phyloP scores from a whole-genome alignment of 2,113 vertebrate species.

The Lepisosteus osseus region DNA sequence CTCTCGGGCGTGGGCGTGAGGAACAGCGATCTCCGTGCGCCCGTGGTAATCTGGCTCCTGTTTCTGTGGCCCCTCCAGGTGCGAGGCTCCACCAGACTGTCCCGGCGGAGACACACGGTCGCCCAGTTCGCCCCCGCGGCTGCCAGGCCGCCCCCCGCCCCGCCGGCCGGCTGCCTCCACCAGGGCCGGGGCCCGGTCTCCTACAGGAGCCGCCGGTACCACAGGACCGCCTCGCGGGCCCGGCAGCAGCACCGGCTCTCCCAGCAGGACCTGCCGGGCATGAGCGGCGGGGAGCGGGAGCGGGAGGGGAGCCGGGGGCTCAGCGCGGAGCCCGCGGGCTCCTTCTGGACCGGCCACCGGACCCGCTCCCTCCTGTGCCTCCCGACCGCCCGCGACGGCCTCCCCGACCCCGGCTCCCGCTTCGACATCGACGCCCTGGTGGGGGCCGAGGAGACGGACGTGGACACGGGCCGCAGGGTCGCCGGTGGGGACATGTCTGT shows the following conservation, averaged over 20 bases:
- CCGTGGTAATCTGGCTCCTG: not conserved
- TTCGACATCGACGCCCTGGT: slow-evolving; percentile 77
- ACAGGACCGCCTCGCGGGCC: slow-evolving; percentile 34
- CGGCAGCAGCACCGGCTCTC: slow-evolving; percentile 46
- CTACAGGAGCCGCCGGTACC: slow-evolving; percentile 44
- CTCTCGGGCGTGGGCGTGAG: too few species aligned
- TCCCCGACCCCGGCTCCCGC: slow-evolving; percentile 55
- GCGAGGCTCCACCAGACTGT: slow-evolving; percentile 52
- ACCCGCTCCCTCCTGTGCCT: slow-evolving; percentile 82
- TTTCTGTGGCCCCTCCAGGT: slow-evolving; percentile 58
- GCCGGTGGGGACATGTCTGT: slow-evolving; percentile 79
- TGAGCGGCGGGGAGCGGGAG: slow-evolving; percentile 46
- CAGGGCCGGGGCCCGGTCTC: slow-evolving; percentile 30
- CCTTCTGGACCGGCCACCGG: slow-evolving; percentile 61
- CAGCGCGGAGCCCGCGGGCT: slow-evolving; percentile 37
- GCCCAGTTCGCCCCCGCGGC: slow-evolving; percentile 21
- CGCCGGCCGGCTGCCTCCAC: slow-evolving; percentile 34
- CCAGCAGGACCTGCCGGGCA: slow-evolving; percentile 40
- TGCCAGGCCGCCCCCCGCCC: not conserved
- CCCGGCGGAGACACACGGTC: slow-evolving; percentile 48
- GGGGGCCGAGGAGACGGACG: slow-evolving; percentile 85
- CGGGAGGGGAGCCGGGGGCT: slow-evolving; percentile 28
- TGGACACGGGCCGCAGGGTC: slow-evolving; percentile 82
- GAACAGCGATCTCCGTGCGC: not conserved
- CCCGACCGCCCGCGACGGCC: slow-evolving; percentile 63